Conservation (phyloP, 2,888 invertebrate species). For the Pollenia angustigena region DNA sequence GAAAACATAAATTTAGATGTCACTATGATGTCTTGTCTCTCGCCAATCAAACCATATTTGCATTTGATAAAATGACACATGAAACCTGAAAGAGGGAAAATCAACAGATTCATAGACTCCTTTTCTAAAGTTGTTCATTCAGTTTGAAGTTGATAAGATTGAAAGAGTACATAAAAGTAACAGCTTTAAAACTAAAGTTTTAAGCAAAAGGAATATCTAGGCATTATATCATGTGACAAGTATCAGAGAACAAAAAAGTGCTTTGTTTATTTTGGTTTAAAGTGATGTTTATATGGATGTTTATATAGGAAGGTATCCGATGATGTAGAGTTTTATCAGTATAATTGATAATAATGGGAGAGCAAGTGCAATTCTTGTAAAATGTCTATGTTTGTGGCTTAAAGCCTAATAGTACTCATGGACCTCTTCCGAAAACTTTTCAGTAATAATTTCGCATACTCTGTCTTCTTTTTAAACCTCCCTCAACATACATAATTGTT, state of each 20-base stretch:
- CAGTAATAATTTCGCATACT: too few species aligned
- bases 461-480: too few species aligned
- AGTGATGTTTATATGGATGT: neutral
- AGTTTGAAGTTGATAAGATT: neutral
- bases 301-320: conserved; percentile 15
- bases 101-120: conserved; percentile 9
- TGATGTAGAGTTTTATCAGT: too few species aligned
- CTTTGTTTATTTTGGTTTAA: neutral
- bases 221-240: conserved; percentile 42
- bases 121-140: neutral
- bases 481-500: too few species aligned
- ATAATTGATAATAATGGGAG: too few species aligned
- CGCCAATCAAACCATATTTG: conserved; percentile 75
- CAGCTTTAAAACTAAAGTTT: neutral
- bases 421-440: too few species aligned
- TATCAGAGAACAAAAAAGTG: neutral
- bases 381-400: too few species aligned
- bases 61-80: conserved; percentile 70
- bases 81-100: conserved; percentile 34
- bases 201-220: conserved; percentile 17
- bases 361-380: too few species aligned
- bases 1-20: conserved; percentile 79
- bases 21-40: conserved; percentile 78
- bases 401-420: too few species aligned
- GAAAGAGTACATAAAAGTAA: neutral